phyloP scores from a whole-genome alignment of 2,888 invertebrate species.

The Romanomermis culicivorax region DNA sequence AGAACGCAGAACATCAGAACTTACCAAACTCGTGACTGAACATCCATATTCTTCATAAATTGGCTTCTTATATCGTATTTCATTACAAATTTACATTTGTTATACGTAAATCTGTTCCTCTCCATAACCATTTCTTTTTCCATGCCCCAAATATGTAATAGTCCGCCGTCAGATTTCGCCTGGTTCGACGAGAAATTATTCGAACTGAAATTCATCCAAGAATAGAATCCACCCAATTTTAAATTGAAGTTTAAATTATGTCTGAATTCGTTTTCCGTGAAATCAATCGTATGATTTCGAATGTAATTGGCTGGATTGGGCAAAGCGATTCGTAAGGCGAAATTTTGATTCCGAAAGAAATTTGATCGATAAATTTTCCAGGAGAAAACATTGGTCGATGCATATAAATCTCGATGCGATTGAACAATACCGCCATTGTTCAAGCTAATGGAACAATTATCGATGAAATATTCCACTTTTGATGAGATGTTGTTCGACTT shows the following conservation, averaged over 20 bases:
- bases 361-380: constrained; percentile 40
- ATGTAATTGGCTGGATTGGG: neutral
- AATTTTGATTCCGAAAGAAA: constrained; percentile 44
- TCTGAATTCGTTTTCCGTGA: constrained; percentile 40
- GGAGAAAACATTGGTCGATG: constrained; percentile 89
- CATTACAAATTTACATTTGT: constrained; percentile 25
- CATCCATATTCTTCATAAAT: no score
- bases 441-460: constrained; percentile 57
- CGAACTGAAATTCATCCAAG: constrained; percentile 60
- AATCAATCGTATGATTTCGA: constrained; percentile 12
- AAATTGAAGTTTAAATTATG: constrained; percentile 64
- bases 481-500: no score
- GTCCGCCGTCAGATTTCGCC: constrained; percentile 46
- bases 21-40: no score
- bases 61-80: constrained; percentile 20
- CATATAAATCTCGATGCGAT: constrained; percentile 51
- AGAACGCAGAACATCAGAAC: no score
- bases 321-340: constrained; percentile 65
- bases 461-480: constrained; percentile 69
- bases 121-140: constrained; percentile 74
- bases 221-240: constrained; percentile 74
- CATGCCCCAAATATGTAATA: constrained; percentile 61
- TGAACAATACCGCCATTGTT: constrained; percentile 57
- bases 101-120: constrained; percentile 23
- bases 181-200: constrained; percentile 63